Evolutionary conservation across 2,888 invertebrate genomes (phyloP), one percentile per base, ranked within the genome.

Genomic region (Gymnosoma rotundatum): DNA sequence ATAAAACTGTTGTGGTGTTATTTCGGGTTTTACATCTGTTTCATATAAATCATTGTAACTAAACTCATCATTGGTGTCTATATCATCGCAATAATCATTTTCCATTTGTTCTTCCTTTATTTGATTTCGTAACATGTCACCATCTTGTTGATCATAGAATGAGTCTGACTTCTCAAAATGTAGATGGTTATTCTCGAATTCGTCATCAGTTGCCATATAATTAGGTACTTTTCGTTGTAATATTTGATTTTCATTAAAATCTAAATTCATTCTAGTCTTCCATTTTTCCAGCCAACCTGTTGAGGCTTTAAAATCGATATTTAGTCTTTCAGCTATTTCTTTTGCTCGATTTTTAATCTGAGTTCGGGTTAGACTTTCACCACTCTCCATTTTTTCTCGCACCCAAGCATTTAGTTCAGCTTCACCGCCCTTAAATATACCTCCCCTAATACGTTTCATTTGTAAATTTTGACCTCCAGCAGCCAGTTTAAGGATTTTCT

Each of bases 261-360:
- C 80, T 52, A 84, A 73, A 69, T 84, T 84, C 83, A 84, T 84
- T 50, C 83, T 67, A 2, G 76, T 69, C 21, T 81, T 84, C 83
- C 83, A 84, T 63, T 84, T 84, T 21, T 81, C 80, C 56, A 84
- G 38, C 83, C 83, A 84, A 21, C 83, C 83, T 0, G 80, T 78
- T 10, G 83, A 84, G 0, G 83, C 83, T 38, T 84, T 84, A 78
- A 84, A 84, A 16, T 84, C 78, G n/a, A 81, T 84, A 25, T 81
- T 73, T 20, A 84, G 54, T 21, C 74, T 73, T 18, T 74, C 60
- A 4, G 81, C 84, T 38, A 84, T 84, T 32, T 84, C 70, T 54
- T 78, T 84, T 5, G 83, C 83, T 8, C 64, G 56, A 63, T 73
- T 84, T 63, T 80, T 84, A 1, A 84, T 67, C 42, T 80, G 73